Base-by-base conservation (phyloP, 2,797 vertebrate genomes). In the Acrossocheilus wenchowensis region DNA sequence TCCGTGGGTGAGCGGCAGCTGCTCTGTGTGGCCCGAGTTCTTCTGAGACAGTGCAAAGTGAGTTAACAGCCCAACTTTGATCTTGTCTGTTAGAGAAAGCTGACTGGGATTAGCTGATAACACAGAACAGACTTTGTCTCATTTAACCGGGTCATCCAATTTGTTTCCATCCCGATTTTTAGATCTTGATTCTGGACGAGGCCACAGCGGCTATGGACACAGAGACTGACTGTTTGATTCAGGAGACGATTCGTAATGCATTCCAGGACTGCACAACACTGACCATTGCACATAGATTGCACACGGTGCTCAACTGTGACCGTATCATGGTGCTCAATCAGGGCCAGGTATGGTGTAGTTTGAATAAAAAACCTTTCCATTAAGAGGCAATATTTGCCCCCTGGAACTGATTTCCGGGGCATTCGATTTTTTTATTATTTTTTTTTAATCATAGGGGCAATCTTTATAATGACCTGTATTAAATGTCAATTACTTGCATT, bases 121-220 rank as follows among this genome's bases (percentile, higher is more conserved):
- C 3, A 10, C 14, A 54, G 12, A 52, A 39, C 23, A 43, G 68
- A 41, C 15, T 48, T 43, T 12, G 43, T 50, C 19, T 45, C 43
- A 48, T 45, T 71, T 48, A 43, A 78, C 36, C 36, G 9, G 41
- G 41, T 79, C 75, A 34, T 75, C 50, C 54, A 23, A 15, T 57
- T 64, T 60, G 26, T 39, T 17, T 69, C 68, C 30, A 2, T 12
- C 17, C 9, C 23, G 62, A 84, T 19, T 50, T 85, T 90, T 78
- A 93, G 97, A 93, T 98, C 89, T 89, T 98, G 91, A 96, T 98
- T 89, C 92, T 98, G 87, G 97, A 98, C 72, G 97, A 98, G 93
- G 97, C 97, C n/a, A 98, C 97, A 0, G 97, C 97, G 10, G 96
- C 97, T 73, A 98, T 98, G 97, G 97, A 98, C 83, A 91, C 96